Evolutionary conservation across 35 echinoderm and acorn worm genomes (phyloP).

Genomic region (Lytechinus variegatus): DNA sequence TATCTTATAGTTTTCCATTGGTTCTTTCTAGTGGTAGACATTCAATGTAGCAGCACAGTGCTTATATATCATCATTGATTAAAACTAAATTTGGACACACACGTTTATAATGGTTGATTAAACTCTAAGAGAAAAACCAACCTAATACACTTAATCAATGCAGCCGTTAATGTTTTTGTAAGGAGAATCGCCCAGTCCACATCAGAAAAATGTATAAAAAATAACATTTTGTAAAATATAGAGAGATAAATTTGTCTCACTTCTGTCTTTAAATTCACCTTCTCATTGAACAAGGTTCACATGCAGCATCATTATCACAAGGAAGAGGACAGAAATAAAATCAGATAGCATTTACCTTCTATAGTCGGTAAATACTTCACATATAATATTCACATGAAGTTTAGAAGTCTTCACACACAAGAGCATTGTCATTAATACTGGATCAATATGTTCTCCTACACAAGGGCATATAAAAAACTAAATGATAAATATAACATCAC

Average conservation of each 20-base stretch:
- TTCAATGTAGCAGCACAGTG: neutral
- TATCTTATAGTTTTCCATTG: neutral
- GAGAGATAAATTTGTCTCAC: neutral
- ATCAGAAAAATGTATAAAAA: neutral
- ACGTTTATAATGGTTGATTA: neutral
- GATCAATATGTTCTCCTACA: neutral
- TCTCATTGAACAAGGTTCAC: neutral
- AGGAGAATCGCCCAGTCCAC: slow-evolving; percentile 17
- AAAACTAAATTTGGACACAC: slow-evolving; percentile 11
- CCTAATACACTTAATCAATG: slow-evolving; percentile 19
- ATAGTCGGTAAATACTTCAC: neutral
- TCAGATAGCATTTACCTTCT: neutral
- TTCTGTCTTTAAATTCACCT: slow-evolving; percentile 29
- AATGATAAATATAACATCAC: neutral
- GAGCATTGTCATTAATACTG: neutral
- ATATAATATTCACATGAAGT: neutral
- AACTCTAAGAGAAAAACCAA: neutral
- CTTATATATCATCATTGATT: neutral
- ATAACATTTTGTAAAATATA: slow-evolving; percentile 21
- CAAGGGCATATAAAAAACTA: neutral
- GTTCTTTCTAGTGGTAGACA: neutral
- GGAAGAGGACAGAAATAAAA: slow-evolving; percentile 15
- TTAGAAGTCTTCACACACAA: neutral
- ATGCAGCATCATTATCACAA: slow-evolving; percentile 31
- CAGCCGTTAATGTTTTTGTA: slow-evolving; percentile 1